These are phyloP conservation scores for Riparia riparia DNA, from an alignment of 2,113 vertebrate genomes.

Conservation along the genomic window DNA sequence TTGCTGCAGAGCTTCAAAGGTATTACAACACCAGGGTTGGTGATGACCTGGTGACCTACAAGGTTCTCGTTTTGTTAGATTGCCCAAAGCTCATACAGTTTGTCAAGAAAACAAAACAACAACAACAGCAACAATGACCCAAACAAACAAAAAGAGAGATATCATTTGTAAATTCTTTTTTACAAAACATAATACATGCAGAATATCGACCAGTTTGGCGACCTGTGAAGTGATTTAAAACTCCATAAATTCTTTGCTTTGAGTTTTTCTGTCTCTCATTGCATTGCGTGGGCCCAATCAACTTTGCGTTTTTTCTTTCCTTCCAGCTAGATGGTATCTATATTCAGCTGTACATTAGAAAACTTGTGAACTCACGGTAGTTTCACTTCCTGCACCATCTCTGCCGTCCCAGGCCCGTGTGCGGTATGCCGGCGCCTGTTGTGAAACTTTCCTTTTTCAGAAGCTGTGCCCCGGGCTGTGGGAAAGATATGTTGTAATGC, in stretches of 20 bases:
- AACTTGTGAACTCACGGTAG: background rate
- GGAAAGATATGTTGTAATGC: background rate
- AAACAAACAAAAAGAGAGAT: background rate
- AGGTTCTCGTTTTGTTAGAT: background rate
- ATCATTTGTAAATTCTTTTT: background rate
- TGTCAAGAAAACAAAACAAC: background rate
- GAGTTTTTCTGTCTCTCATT: background rate
- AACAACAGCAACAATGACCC: too few species aligned
- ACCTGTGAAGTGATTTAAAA: background rate
- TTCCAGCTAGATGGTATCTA: background rate
- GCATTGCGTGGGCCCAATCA: background rate
- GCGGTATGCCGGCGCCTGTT: accelerated
- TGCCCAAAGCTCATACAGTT: background rate
- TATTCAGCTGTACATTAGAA: background rate
- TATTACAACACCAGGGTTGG: background rate
- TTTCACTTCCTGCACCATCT: slow-evolving; percentile 39
- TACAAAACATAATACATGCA: background rate
- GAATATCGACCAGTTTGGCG: background rate
- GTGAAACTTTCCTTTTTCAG: slow-evolving; percentile 31
- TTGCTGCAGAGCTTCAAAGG: background rate
- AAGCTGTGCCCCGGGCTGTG: background rate
- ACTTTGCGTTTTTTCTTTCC: background rate
- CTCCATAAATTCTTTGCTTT: background rate
- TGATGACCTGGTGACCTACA: background rate
- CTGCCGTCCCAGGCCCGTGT: background rate